Evolutionary conservation across 2,113 vertebrate species (phyloP).

Genomic region (Lampris megalopsis): DNA sequence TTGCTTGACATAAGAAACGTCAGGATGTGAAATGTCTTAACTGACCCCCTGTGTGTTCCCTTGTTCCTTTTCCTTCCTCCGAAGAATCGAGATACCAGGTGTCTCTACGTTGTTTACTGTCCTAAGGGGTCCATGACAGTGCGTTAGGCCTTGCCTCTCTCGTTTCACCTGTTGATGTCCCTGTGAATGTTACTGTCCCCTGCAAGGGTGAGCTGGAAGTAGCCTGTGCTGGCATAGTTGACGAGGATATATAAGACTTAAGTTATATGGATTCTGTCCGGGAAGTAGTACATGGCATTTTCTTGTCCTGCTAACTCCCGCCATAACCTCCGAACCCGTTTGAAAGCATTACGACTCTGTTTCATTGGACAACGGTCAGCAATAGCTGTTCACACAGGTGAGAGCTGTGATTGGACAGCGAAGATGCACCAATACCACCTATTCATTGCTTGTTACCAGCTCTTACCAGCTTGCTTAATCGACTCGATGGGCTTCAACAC

Average conservation of each 20-base stretch:
- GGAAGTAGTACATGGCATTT: not conserved
- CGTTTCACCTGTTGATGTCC: constrained; percentile 8
- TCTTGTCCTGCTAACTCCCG: no score
- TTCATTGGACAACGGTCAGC: no score
- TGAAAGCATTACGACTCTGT: no score
- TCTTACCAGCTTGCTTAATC: no score
- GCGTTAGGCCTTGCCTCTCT: not conserved
- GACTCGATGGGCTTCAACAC: no score
- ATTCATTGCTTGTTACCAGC: no score
- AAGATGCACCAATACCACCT: no score
- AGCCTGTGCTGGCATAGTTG: constrained; percentile 17
- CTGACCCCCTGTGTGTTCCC: not conserved
- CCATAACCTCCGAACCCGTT: no score
- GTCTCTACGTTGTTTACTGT: constrained; percentile 3
- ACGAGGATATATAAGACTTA: constrained; percentile 22
- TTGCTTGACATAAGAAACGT: no score
- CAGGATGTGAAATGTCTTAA: not conserved
- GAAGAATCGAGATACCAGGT: not conserved
- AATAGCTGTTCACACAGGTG: no score
- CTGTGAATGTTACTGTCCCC: not conserved
- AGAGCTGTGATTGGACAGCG: no score
- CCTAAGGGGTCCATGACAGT: constrained; percentile 18
- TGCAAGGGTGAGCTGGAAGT: not conserved
- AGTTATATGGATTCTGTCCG: constrained; percentile 41
- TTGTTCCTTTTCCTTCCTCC: not conserved